Conservation (phyloP, 2,888 invertebrate species). For the Mimachlamys varia region DNA sequence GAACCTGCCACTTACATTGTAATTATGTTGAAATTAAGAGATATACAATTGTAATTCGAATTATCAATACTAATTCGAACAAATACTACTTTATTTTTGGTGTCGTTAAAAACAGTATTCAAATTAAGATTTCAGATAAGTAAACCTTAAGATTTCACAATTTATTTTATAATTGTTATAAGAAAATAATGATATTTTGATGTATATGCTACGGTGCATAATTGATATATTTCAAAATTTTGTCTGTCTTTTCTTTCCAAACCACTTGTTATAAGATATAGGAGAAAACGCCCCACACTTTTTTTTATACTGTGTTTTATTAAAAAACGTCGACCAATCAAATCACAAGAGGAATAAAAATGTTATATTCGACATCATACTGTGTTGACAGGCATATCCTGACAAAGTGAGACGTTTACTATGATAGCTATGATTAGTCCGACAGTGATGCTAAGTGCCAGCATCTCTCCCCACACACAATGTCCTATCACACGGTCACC, state of each 20-base stretch:
- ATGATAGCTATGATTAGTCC: conserved; percentile 18
- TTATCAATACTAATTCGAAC: too few species aligned
- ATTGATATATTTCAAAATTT: too few species aligned
- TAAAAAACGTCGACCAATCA: neutral
- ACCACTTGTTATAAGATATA: neutral
- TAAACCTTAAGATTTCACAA: too few species aligned
- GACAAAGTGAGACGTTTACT: neutral
- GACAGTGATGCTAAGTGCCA: neutral
- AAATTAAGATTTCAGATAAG: too few species aligned
- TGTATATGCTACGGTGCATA: too few species aligned
- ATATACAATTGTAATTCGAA: neutral
- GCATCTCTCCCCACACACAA: neutral
- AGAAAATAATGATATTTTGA: too few species aligned
- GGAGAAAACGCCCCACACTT: too few species aligned
- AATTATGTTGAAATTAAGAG: neutral
- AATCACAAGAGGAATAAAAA: neutral
- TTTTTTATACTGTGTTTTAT: neutral
- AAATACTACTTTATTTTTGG: too few species aligned
- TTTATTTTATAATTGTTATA: too few species aligned
- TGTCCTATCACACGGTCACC: conserved; percentile 13
- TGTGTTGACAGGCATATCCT: neutral
- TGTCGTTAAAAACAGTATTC: too few species aligned
- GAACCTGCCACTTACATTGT: neutral
- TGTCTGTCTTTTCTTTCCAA: too few species aligned
- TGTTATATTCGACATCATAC: neutral